Conservation (phyloP, 1,140 invertebrate species). For the Eufriesea mexicana region DNA sequence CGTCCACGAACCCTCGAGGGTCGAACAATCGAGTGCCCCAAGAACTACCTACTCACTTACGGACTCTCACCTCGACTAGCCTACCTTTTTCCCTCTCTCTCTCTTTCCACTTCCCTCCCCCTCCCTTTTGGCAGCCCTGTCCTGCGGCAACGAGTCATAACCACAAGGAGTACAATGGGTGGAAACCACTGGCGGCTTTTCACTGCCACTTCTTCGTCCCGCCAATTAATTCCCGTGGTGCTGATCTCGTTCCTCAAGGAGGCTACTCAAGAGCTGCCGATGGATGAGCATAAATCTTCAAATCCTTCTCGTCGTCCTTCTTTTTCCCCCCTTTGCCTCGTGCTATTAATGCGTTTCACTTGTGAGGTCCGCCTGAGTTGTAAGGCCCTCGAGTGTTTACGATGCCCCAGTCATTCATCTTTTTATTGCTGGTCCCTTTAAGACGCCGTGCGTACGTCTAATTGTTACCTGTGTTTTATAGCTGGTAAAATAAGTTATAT, state of each 20-base stretch:
- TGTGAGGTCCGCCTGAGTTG: background rate
- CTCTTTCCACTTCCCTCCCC: slow-evolving; percentile 8
- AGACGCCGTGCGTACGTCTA: background rate
- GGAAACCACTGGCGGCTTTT: slow-evolving; percentile 67
- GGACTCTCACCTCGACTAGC: slow-evolving; percentile 58
- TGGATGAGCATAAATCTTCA: slow-evolving; percentile 48
- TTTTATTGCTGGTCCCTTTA: background rate
- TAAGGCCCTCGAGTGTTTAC: background rate
- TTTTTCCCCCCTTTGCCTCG: background rate
- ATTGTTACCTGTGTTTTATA: slow-evolving; percentile 15
- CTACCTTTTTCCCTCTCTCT: background rate
- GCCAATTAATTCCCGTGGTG: slow-evolving; percentile 73
- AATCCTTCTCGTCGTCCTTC: background rate
- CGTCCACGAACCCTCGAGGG: slow-evolving; percentile 71
- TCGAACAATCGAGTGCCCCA: slow-evolving; percentile 61
- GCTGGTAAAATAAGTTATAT: background rate
- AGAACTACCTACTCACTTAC: slow-evolving; percentile 74
- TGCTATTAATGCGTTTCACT: slow-evolving; percentile 28
- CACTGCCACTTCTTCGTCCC: slow-evolving; percentile 72
- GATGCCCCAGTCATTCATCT: background rate
- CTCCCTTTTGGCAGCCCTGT: slow-evolving; percentile 36
- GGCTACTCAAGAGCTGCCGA: slow-evolving; percentile 38
- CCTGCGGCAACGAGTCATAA: slow-evolving; percentile 71
- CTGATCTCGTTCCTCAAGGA: slow-evolving; percentile 65
- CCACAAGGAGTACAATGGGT: slow-evolving; percentile 72